phyloP scores from a whole-genome alignment of 2,113 vertebrate genomes.

The Leptobrachium ailaonicum region DNA sequence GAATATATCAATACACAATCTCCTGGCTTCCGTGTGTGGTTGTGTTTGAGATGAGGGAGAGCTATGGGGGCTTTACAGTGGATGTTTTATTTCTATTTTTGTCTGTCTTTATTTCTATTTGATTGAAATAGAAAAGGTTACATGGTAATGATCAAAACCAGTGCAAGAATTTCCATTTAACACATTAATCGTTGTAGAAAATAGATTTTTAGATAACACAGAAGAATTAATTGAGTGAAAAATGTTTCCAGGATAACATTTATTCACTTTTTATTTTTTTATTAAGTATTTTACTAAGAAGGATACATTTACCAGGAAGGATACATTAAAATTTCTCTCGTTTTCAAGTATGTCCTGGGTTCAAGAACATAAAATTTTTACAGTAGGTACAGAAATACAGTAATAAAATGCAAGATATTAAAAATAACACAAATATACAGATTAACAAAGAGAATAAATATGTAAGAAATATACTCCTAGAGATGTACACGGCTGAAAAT shows the following conservation, averaged over 20 bases:
- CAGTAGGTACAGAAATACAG: too few species aligned
- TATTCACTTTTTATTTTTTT: neutral
- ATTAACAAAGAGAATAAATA: too few species aligned
- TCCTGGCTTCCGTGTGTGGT: constrained; percentile 1
- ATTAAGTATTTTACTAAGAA: too few species aligned
- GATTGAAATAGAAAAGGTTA: constrained; percentile 11
- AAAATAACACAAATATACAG: too few species aligned
- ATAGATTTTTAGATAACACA: constrained; percentile 12
- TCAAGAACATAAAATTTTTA: too few species aligned
- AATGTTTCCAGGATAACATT: constrained; percentile 20
- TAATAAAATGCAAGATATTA: too few species aligned
- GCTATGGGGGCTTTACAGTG: neutral
- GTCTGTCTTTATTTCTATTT: neutral
- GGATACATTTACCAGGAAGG: too few species aligned
- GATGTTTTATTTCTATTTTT: neutral
- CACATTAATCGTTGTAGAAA: constrained; percentile 6
- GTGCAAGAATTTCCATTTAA: neutral
- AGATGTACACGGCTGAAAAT: too few species aligned
- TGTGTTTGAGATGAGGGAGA: constrained; percentile 1
- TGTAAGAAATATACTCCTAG: too few species aligned
- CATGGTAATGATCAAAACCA: neutral
- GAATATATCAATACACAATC: constrained; percentile 21
- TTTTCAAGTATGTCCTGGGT: too few species aligned
- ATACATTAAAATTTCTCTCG: too few species aligned
- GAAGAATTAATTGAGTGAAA: constrained; percentile 13